Evolutionary conservation across 2,113 vertebrate species (phyloP).

Genomic region (Coptodon bakossiorum): DNA sequence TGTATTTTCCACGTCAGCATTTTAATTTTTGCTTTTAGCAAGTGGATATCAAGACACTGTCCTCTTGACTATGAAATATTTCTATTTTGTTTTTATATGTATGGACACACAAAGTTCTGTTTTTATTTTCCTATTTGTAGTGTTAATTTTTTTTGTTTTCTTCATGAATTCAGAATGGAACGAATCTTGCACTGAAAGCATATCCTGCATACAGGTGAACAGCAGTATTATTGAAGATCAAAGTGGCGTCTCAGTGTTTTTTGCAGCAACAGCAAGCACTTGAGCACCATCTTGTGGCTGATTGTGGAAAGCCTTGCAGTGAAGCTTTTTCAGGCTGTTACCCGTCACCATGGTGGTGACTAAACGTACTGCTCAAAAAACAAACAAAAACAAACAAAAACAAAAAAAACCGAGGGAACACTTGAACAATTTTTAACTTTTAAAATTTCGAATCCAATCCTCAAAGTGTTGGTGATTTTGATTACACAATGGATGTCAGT

Average conservation of each 20-base stretch:
- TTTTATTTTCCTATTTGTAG: slow-evolving; percentile 38
- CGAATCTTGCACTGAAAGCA: slow-evolving; percentile 75
- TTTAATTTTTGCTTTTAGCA: slow-evolving; percentile 36
- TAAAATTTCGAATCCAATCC: not conserved
- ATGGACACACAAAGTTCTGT: slow-evolving; percentile 32
- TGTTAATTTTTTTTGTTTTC: slow-evolving; percentile 11
- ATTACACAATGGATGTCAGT: not conserved
- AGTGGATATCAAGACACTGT: slow-evolving; percentile 26
- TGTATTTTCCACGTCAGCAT: slow-evolving; percentile 59
- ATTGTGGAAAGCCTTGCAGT: slow-evolving; percentile 24
- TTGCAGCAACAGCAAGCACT: slow-evolving; percentile 20
- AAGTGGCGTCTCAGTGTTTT: slow-evolving; percentile 45
- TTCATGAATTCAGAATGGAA: slow-evolving; percentile 51
- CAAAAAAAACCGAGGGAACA: not conserved
- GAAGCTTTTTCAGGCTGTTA: slow-evolving; percentile 48
- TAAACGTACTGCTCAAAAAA: not conserved
- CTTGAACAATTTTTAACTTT: not conserved
- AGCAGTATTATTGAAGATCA: slow-evolving; percentile 76
- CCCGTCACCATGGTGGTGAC: slow-evolving; percentile 34
- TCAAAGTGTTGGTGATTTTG: not conserved
- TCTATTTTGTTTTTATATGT: slow-evolving; percentile 40
- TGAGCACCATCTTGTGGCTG: slow-evolving; percentile 59
- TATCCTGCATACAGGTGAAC: slow-evolving; percentile 62
- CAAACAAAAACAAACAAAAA: not conserved
- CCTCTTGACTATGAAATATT: slow-evolving; percentile 35